Conservation (phyloP, 2,888 invertebrate genomes). For the Pharmacophagus antenor region DNA sequence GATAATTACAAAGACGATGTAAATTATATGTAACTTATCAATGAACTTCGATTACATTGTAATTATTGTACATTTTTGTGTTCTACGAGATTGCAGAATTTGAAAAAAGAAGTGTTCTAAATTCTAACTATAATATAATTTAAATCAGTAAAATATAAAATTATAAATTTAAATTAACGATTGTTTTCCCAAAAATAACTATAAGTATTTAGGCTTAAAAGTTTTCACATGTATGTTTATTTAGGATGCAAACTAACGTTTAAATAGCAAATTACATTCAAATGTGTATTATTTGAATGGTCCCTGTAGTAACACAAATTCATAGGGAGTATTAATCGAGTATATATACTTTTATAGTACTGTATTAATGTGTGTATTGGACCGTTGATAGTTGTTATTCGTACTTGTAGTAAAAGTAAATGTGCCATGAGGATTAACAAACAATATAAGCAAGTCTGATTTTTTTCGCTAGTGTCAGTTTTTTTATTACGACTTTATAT, state of each 20-base stretch:
- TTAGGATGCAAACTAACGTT: background rate
- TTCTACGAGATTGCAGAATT: background rate
- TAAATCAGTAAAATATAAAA: background rate
- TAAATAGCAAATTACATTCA: background rate
- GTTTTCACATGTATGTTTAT: too few species aligned
- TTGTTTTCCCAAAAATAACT: too few species aligned
- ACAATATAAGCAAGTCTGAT: conserved; percentile 22
- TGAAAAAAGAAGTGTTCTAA: background rate
- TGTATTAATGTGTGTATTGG: background rate
- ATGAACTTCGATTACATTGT: background rate
- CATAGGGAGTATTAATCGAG: background rate
- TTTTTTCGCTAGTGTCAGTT: conserved; percentile 16
- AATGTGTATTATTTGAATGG: background rate
- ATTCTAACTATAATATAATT: background rate
- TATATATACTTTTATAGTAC: background rate
- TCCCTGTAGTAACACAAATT: background rate
- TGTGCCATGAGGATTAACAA: conserved; percentile 22
- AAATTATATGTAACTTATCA: background rate
- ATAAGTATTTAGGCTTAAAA: too few species aligned
- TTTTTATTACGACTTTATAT: conserved; percentile 9
- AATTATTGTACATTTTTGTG: background rate
- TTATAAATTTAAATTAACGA: too few species aligned
- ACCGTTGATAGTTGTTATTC: background rate
- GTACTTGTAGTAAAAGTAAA: conserved; percentile 13
- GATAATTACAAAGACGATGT: background rate